A percentile compares a stretch with the other conserved stretches of the same genome.
phyloP scores from a whole-genome alignment of 2,797 vertebrate genomes.

The Manis pentadactyla region DNA sequence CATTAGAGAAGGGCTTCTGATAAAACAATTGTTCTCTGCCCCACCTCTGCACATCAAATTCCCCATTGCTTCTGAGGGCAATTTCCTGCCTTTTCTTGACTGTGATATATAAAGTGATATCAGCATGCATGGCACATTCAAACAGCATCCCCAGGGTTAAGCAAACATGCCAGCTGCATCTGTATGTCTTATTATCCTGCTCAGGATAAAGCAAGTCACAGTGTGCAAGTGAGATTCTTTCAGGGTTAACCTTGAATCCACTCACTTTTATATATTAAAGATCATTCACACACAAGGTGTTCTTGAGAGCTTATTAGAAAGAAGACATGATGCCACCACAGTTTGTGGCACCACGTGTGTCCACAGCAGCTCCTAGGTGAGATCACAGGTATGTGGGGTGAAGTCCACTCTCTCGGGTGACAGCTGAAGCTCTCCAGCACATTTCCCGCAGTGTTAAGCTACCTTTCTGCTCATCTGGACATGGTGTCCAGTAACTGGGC shows the following conservation, averaged over 20 bases:
- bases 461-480: not conserved
- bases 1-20: not conserved
- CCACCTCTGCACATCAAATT: not conserved
- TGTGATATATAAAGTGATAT: not conserved
- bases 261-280: not conserved
- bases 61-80: not conserved
- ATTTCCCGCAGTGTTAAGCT: not conserved
- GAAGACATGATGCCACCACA: not conserved
- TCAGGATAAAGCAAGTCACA: constrained; percentile 8
- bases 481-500: not conserved
- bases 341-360: not conserved
- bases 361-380: not conserved
- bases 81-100: not conserved
- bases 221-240: not conserved
- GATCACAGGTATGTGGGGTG: not conserved
- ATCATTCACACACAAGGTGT: not conserved
- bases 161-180: not conserved
- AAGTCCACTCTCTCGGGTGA: not conserved
- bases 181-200: not conserved
- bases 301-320: constrained; percentile 17
- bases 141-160: not conserved
- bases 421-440: not conserved
- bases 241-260: not conserved
- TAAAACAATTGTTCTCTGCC: not conserved
- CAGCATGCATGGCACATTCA: not conserved